A percentile compares a stretch with the other conserved stretches of the same genome.
phyloP scores from a whole-genome alignment of 1,140 invertebrate genomes.

The Vanessa tameamea region DNA sequence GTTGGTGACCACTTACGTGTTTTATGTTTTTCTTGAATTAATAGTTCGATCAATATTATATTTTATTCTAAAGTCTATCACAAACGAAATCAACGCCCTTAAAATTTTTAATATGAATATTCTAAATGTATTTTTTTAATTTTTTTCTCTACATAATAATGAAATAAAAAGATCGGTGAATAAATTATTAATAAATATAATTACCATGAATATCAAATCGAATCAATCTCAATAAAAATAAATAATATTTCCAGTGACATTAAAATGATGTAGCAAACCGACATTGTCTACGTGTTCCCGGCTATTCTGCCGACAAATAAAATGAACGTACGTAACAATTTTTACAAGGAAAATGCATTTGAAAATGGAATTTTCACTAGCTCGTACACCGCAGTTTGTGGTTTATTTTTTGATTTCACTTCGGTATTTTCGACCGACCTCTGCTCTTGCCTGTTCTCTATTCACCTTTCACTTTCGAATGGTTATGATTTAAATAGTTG shows the following conservation, averaged over 20 bases:
- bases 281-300: neutral
- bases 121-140: too few species aligned
- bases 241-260: neutral
- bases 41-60: too few species aligned
- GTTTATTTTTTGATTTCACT: slow-evolving; percentile 22
- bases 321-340: slow-evolving; percentile 17
- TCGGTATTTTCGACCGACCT: slow-evolving; percentile 7
- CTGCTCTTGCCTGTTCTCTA: neutral
- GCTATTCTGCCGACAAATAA: slow-evolving; percentile 1
- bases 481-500: neutral
- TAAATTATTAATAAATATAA: neutral
- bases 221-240: neutral
- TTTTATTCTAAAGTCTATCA: too few species aligned
- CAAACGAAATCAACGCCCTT: too few species aligned
- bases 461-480: neutral
- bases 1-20: too few species aligned
- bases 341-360: slow-evolving; percentile 38
- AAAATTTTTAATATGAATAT: too few species aligned
- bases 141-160: too few species aligned
- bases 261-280: neutral
- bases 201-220: too few species aligned
- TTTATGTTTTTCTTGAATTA: too few species aligned
- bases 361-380: slow-evolving; percentile 33
- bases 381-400: slow-evolving; percentile 11
- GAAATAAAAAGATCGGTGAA: too few species aligned